Percentiles rank a stretch among this genome's conserved stretches.
Conservation (phyloP, 2,888 invertebrate genomes). For the Ochropacha duplaris region DNA sequence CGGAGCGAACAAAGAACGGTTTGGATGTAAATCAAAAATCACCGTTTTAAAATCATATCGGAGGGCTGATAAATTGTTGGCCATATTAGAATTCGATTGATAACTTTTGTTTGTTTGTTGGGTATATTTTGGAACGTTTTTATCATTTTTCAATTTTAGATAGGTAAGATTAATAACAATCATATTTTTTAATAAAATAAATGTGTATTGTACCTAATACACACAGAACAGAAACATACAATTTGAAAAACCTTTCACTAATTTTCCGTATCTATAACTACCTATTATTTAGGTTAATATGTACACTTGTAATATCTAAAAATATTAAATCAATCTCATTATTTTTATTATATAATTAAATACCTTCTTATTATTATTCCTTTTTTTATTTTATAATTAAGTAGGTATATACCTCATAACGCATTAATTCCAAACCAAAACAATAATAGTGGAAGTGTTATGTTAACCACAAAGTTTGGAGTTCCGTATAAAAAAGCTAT, state of each 20-base stretch:
- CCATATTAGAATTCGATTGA: not conserved
- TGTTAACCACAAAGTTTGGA: not conserved
- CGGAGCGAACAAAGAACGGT: slow-evolving; percentile 65
- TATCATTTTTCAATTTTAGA: not conserved
- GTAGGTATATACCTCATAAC: no score
- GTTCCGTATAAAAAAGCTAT: slow-evolving; percentile 51
- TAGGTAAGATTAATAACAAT: no score
- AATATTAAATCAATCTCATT: no score
- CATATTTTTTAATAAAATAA: no score
- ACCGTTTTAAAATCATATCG: slow-evolving; percentile 53
- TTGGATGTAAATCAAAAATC: slow-evolving; percentile 63
- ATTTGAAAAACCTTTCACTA: no score
- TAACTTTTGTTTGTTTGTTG: not conserved
- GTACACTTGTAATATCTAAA: no score
- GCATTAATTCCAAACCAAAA: not conserved
- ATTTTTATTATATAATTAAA: no score
- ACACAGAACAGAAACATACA: no score
- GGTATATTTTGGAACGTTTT: not conserved
- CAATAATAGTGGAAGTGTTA: not conserved
- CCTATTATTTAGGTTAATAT: no score
- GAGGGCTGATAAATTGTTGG: slow-evolving; percentile 4
- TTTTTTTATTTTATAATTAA: no score
- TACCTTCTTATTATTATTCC: not conserved
- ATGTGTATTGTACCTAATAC: no score
- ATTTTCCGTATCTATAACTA: no score